phyloP scores from a whole-genome alignment of 1,140 invertebrate genomes.

The Bombus haemorrhoidalis region DNA sequence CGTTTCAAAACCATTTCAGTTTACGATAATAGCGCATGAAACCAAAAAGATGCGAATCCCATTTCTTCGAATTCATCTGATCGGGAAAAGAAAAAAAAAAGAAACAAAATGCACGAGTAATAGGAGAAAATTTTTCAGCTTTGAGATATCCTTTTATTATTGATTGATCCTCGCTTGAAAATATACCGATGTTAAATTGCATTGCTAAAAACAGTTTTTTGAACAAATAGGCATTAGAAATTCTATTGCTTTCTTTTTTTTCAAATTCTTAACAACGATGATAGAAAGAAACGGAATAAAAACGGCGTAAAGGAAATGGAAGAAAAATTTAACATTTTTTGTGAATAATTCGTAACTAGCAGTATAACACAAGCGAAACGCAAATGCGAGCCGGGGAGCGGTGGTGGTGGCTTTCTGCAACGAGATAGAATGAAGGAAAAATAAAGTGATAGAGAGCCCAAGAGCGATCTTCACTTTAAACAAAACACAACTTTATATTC shows the following conservation, averaged over 20 bases:
- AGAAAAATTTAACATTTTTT: conserved; percentile 45
- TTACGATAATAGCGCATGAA: not conserved
- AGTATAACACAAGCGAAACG: conserved; percentile 29
- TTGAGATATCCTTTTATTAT: not conserved
- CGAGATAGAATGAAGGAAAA: conserved; percentile 20
- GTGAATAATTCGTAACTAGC: conserved; percentile 12
- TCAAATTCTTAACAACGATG: conserved; percentile 38
- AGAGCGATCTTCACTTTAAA: conserved; percentile 31
- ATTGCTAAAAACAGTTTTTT: not conserved
- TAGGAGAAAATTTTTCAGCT: conserved; percentile 17
- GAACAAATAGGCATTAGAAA: not conserved
- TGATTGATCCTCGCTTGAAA: conserved; percentile 41
- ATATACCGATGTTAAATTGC: conserved; percentile 41
- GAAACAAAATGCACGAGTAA: not conserved
- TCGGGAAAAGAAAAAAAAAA: not conserved
- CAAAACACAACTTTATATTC: conserved; percentile 18
- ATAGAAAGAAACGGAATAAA: conserved; percentile 30
- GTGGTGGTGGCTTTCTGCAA: conserved; percentile 58
- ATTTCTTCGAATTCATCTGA: not conserved
- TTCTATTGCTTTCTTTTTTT: conserved; percentile 5
- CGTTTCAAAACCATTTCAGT: conserved; percentile 8
- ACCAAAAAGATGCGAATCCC: not conserved
- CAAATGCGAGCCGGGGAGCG: conserved; percentile 65
- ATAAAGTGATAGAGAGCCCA: conserved; percentile 3
- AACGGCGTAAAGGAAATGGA: conserved; percentile 45